phyloP scores from a whole-genome alignment of 2,888 invertebrate species.

The Andrena camellia region DNA sequence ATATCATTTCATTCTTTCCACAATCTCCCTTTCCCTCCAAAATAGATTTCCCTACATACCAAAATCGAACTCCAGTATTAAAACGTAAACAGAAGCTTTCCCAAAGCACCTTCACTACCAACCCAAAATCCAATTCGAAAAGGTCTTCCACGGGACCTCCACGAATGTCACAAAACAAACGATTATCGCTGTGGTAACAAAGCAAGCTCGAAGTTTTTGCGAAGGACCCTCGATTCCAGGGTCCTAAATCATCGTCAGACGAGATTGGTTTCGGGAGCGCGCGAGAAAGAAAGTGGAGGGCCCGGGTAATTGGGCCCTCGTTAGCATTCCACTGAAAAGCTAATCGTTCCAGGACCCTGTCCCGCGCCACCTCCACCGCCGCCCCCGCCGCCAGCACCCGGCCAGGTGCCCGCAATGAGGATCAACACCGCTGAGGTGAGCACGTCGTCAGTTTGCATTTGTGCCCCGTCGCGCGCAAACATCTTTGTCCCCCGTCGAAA shows the following conservation, averaged over 20 bases:
- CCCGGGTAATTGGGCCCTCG: constrained; percentile 15
- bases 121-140: too few species aligned
- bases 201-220: too few species aligned
- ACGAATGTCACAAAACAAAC: too few species aligned
- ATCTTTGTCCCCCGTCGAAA: background rate
- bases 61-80: too few species aligned
- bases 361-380: constrained; percentile 86
- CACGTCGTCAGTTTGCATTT: constrained; percentile 36
- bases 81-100: too few species aligned
- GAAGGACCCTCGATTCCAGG: background rate
- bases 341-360: constrained; percentile 77
- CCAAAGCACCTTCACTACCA: too few species aligned
- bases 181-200: too few species aligned
- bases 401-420: constrained; percentile 85
- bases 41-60: too few species aligned
- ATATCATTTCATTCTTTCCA: too few species aligned
- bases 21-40: too few species aligned
- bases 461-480: constrained; percentile 33
- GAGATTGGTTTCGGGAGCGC: constrained; percentile 1
- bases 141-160: too few species aligned
- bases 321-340: constrained; percentile 61
- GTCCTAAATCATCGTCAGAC: background rate
- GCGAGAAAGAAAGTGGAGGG: constrained; percentile 11
- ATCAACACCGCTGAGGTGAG: constrained; percentile 86
- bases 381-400: constrained; percentile 86